A percentile compares a stretch with the other conserved stretches of the same genome.
phyloP scores from a whole-genome alignment of 1,140 invertebrate species.

The Acromyrmex echinatior region DNA sequence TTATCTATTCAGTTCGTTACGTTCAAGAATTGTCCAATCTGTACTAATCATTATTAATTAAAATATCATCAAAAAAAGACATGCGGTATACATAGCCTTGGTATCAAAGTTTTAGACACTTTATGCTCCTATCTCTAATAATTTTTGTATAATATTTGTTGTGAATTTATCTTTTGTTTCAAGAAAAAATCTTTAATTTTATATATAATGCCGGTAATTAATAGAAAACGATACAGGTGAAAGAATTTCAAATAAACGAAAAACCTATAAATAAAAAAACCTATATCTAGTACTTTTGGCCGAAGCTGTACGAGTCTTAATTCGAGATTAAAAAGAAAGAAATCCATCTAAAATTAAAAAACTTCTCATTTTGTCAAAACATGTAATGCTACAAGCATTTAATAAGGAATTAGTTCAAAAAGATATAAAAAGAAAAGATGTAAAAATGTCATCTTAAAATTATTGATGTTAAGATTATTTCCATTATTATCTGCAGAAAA shows the following conservation, averaged over 20 bases:
- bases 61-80: background rate
- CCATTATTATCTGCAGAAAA: background rate
- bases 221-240: no score
- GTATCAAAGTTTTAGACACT: no score
- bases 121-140: no score
- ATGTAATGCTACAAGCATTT: background rate
- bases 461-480: background rate
- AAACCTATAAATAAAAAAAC: no score
- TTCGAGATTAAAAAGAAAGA: background rate
- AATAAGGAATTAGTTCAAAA: background rate
- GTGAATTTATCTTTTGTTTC: no score
- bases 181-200: no score
- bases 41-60: constrained; percentile 1
- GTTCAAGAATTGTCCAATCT: background rate
- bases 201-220: no score
- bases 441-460: background rate
- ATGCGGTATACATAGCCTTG: background rate
- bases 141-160: no score
- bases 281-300: no score
- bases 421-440: no score
- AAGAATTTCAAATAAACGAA: no score
- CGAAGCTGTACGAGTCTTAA: background rate
- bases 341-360: background rate
- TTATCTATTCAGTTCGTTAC: constrained; percentile 46
- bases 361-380: background rate